phyloP scores from a whole-genome alignment of 2,797 vertebrate genomes.

The Lacerta viridis region DNA sequence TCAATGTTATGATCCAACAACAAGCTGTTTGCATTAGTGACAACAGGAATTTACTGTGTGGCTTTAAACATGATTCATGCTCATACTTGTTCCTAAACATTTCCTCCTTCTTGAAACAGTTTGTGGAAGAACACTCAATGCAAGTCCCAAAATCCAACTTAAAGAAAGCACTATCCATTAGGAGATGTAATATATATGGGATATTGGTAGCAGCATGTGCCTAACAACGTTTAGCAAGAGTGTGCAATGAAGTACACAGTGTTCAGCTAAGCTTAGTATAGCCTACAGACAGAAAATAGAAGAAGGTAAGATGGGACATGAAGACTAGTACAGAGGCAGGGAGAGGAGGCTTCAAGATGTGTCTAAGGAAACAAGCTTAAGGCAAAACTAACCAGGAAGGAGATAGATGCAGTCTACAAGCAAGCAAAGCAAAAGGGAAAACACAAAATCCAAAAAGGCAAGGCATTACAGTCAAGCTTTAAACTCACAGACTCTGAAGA shows the following conservation, averaged over 20 bases:
- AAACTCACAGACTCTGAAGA: slow-evolving; percentile 98
- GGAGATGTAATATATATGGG: neutral
- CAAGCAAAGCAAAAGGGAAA: slow-evolving; percentile 65
- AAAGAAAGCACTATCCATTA: slow-evolving; percentile 49
- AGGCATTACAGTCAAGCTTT: slow-evolving; percentile 81
- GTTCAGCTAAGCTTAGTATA: slow-evolving; percentile 41
- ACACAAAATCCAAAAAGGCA: slow-evolving; percentile 73
- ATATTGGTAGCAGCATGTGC: neutral
- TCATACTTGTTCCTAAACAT: slow-evolving; percentile 26
- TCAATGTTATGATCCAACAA: slow-evolving; percentile 38
- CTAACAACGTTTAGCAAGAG: neutral
- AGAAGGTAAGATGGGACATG: slow-evolving; percentile 52
- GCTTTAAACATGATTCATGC: neutral
- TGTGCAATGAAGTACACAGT: neutral
- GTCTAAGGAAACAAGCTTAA: slow-evolving; percentile 53
- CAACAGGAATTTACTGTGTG: neutral
- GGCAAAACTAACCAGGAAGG: slow-evolving; percentile 50
- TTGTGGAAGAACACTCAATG: slow-evolving; percentile 42
- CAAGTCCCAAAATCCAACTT: slow-evolving; percentile 36
- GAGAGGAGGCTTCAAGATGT: slow-evolving; percentile 48
- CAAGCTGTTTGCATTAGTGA: neutral
- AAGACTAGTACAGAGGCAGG: slow-evolving; percentile 42
- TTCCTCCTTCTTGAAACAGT: slow-evolving; percentile 10
- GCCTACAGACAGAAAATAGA: slow-evolving; percentile 52
- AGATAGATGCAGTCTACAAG: slow-evolving; percentile 61